These are phyloP conservation scores for Fabriciana adippe DNA, from an alignment of 2,888 invertebrate genomes.

Conservation along the genomic window DNA sequence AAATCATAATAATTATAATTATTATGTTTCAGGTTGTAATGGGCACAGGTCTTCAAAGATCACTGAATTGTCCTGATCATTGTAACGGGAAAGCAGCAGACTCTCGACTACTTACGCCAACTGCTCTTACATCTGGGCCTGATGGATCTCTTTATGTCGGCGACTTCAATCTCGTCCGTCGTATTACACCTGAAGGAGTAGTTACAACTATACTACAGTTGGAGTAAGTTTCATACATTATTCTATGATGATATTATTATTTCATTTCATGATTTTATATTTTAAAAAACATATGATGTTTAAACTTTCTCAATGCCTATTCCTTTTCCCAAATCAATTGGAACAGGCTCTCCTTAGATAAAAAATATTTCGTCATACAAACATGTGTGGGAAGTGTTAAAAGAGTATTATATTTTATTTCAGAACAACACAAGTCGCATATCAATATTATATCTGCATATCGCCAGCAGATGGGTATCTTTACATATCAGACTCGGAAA, in stretches of 20 bases:
- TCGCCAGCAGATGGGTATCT: conserved; percentile 98
- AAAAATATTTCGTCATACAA: not conserved
- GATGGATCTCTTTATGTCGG: conserved; percentile 99
- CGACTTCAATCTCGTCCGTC: conserved; percentile 96
- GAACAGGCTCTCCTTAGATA: not conserved
- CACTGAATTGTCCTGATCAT: conserved; percentile 92
- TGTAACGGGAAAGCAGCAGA: conserved; percentile 93
- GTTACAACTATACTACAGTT: conserved; percentile 94
- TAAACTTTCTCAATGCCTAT: not conserved
- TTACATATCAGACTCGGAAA: conserved; percentile 97
- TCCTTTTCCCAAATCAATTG: not conserved
- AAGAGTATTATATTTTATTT: conserved; percentile 49
- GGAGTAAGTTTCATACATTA: conserved; percentile 81
- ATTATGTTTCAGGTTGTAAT: conserved; percentile 88
- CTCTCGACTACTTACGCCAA: conserved; percentile 94
- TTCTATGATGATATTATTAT: not conserved
- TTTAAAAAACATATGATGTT: not conserved
- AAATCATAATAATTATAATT: not conserved
- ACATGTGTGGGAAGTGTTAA: too few relatives aligned
- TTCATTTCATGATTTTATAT: not conserved
- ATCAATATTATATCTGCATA: conserved; percentile 97
- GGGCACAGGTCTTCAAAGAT: conserved; percentile 94
- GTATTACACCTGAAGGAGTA: conserved; percentile 94
- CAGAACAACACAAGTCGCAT: conserved; percentile 97
- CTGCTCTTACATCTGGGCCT: conserved; percentile 95